These are phyloP conservation scores for Sciurus carolinensis DNA, from an alignment of 2,797 vertebrate genomes.

Conservation along the genomic window DNA sequence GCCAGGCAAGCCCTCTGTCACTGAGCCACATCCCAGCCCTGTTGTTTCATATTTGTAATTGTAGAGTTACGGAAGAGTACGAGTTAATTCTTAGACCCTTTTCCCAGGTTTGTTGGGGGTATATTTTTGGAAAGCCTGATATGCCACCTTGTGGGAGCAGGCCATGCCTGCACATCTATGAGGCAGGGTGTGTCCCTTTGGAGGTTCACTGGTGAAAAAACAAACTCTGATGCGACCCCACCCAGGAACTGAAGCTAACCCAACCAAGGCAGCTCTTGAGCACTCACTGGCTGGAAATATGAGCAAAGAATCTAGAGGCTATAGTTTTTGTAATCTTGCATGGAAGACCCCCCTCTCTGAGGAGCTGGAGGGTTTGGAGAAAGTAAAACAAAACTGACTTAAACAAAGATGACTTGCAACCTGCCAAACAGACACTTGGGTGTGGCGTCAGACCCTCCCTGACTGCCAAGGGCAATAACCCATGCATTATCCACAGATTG, in stretches of 20 bases:
- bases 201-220: not conserved
- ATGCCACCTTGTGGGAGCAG: not conserved
- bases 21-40: not conserved
- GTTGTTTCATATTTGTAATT: not conserved
- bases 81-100: not conserved
- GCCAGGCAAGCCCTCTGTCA: not conserved
- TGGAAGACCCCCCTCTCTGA: not conserved
- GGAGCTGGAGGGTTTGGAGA: not conserved
- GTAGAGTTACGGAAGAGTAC: not conserved
- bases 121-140: not conserved
- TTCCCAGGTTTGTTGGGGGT: not conserved
- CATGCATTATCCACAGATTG: not conserved
- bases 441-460: not conserved
- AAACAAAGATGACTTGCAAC: not conserved
- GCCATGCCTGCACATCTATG: not conserved
- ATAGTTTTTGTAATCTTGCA: not conserved
- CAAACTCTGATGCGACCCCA: not conserved
- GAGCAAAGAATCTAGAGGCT: not conserved
- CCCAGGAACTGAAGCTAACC: conserved; percentile 27
- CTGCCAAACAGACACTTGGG: not conserved
- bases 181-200: not conserved
- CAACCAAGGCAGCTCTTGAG: not conserved
- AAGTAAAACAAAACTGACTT: not conserved
- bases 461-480: conserved; percentile 9
- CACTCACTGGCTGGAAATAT: not conserved